Conservation (phyloP, 2,113 vertebrate species). For the Notiomystis cincta region DNA sequence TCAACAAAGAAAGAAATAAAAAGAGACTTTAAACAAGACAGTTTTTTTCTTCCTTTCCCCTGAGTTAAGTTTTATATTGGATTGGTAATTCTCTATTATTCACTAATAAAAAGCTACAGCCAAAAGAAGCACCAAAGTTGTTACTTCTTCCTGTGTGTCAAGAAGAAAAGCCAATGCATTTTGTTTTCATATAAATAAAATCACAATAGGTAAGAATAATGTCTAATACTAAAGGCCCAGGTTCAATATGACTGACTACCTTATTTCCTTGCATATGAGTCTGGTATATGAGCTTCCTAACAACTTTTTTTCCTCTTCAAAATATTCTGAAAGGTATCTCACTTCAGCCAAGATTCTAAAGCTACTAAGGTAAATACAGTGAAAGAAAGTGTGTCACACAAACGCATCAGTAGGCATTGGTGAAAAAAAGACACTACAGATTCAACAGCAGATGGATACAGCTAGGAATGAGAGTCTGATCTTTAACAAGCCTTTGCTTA, state of each 20-base stretch:
- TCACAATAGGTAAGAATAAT: background rate
- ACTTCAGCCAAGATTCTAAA: background rate
- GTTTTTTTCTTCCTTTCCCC: background rate
- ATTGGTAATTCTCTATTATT: background rate
- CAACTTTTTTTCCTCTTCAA: background rate
- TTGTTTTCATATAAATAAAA: background rate
- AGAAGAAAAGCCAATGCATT: background rate
- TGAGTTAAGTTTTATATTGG: background rate
- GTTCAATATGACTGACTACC: background rate
- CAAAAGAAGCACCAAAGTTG: background rate
- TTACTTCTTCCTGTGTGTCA: background rate
- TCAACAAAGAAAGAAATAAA: background rate
- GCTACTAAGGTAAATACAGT: background rate
- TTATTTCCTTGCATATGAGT: background rate
- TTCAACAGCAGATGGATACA: background rate
- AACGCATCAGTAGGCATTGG: background rate
- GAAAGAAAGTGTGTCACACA: background rate
- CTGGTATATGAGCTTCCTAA: background rate
- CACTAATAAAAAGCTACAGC: background rate
- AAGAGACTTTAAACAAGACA: background rate
- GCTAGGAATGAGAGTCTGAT: background rate
- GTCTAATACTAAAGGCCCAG: background rate
- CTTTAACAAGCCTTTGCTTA: background rate
- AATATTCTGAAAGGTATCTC: background rate
- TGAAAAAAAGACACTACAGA: background rate